Evolutionary conservation across 2,888 invertebrate species (phyloP), one percentile per base, ranked within the genome.

Genomic region (Athetis lepigone): DNA sequence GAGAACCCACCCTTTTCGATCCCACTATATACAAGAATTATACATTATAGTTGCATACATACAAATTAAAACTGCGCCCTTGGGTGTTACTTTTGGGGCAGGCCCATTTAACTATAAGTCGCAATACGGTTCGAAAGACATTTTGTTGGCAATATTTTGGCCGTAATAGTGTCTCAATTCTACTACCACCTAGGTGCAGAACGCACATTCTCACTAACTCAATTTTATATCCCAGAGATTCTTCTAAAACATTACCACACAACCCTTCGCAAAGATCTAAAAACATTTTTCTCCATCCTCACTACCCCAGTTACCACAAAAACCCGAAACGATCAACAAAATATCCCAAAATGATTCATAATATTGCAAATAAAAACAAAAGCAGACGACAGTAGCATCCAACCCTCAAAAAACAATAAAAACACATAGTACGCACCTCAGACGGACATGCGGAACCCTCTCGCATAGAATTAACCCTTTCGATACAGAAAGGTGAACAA

Each of bases 401-500:
- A 83, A 83, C 84, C 87, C 90, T 88, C 76, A 86, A 89, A 90
- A 86, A 86, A 85, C 82, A 85, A 86, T 83, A 86, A 86, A 90
- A 88, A 87, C 87, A 87, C 87, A 88, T 86, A 88, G 87, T 88
- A 90, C 88, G 91, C 92, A 89, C 87, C 87, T 87, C 87, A 87
- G 87, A 88, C 87, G 83, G 81, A 86, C 85, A 92, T 87, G 88
- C 80, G 85, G 90, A 89, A 90, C 93, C 94, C 93, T 92, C 89
- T 69, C 73, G 75, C 77, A 72, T 88, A 90, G 91, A 92, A 92
- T 93, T 93, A 93, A 93, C 94, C 94, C 93, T 93, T 92, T 92
- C 89, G 89, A 88, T 90, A 87, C 81, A 79, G 84, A 84, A 90
- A 94, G 94, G 94, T 94, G 94, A 94, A 94, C 93, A 93, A 94